Evolutionary conservation across 2,797 vertebrate species (phyloP).

Genomic region (Scarus forsteni): DNA sequence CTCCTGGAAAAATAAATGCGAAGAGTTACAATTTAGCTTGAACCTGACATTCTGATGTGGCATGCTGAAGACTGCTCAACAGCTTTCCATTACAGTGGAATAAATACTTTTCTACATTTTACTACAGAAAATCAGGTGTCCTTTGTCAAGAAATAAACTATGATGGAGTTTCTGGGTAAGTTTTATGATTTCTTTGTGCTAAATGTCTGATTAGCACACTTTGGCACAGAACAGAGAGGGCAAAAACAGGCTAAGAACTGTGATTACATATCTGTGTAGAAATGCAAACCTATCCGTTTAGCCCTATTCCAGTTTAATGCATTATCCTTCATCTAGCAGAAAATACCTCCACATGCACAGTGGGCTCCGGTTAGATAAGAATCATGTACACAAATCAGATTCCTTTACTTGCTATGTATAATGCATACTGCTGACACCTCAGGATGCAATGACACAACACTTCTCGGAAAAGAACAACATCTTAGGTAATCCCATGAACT

Average conservation of each 20-base stretch:
- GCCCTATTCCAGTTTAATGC: neutral
- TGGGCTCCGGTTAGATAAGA: constrained; percentile 31
- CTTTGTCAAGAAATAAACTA: too few relatives aligned
- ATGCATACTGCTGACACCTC: constrained; percentile 57
- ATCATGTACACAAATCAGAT: constrained; percentile 48
- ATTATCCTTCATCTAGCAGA: constrained; percentile 1
- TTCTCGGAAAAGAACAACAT: constrained; percentile 40
- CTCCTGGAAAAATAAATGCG: constrained; percentile 57
- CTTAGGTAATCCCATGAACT: constrained; percentile 11
- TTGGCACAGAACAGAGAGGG: neutral
- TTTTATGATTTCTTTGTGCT: neutral
- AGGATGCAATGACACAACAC: constrained; percentile 37
- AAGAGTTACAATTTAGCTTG: neutral
- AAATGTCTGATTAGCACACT: neutral
- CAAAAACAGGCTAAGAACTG: neutral
- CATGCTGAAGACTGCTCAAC: neutral
- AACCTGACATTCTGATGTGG: neutral
- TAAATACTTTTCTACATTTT: too few relatives aligned
- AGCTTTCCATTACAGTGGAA: too few relatives aligned
- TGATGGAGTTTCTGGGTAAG: neutral
- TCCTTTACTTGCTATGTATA: constrained; percentile 58
- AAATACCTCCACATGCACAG: constrained; percentile 12
- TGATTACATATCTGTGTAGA: neutral
- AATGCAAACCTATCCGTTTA: neutral
- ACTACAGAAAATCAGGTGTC: too few relatives aligned